Evolutionary conservation across 2,888 invertebrate genomes (phyloP).

Genomic region (Drosophila yooni): DNA sequence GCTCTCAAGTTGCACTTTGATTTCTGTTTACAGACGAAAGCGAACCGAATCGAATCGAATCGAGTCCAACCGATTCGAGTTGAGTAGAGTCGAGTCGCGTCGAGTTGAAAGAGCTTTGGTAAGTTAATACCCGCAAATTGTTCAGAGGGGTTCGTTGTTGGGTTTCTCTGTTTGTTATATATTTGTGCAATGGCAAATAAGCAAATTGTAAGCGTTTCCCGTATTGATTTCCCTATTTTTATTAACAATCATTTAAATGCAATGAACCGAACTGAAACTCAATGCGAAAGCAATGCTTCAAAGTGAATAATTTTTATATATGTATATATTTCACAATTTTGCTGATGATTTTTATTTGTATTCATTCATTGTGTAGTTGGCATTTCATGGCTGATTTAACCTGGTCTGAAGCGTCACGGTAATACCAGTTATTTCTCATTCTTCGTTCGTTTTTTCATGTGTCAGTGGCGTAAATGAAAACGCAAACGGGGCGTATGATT

Average conservation of each 20-base stretch:
- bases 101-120: constrained; percentile 21
- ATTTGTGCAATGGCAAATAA: constrained; percentile 24
- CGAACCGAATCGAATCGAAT: neutral
- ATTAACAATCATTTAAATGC: constrained; percentile 80
- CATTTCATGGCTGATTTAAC: constrained; percentile 78
- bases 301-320: constrained; percentile 1
- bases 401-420: constrained; percentile 51
- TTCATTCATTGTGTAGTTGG: constrained; percentile 66
- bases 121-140: constrained; percentile 54
- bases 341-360: constrained; percentile 26
- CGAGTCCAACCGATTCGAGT: neutral
- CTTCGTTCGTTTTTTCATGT: constrained; percentile 65
- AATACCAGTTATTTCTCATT: constrained; percentile 37
- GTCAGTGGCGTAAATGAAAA: constrained; percentile 80
- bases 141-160: neutral
- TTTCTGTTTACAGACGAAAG: constrained; percentile 23
- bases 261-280: constrained; percentile 73
- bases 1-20: constrained; percentile 32
- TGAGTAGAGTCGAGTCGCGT: neutral
- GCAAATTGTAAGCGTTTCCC: constrained; percentile 43
- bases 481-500: constrained; percentile 82
- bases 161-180: neutral
- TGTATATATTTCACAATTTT: constrained; percentile 12
- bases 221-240: constrained; percentile 71
- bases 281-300: constrained; percentile 42